Evolutionary conservation across 2,888 invertebrate species (phyloP).

Genomic region (Nephrotoma flavescens): DNA sequence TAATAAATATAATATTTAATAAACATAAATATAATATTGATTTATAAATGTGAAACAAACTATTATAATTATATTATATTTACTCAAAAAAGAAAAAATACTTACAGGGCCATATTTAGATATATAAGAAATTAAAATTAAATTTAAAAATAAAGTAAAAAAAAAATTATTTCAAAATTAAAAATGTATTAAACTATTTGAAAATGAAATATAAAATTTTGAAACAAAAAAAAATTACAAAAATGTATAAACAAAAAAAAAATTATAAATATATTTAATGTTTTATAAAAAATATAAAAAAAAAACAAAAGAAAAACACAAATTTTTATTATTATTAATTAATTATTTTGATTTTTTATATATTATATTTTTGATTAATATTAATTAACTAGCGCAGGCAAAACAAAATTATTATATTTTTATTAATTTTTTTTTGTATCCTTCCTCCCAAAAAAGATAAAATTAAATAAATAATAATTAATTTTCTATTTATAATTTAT

Average conservation of each 20-base stretch:
- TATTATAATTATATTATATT: constrained; percentile 1
- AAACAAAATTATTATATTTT: not conserved
- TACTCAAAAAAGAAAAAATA: constrained; percentile 1
- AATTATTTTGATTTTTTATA: not conserved
- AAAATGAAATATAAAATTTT: not conserved
- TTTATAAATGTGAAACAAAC: constrained; percentile 1
- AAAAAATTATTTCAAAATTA: not conserved
- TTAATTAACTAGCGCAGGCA: not conserved
- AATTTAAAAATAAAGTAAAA: not conserved
- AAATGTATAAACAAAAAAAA: not conserved
- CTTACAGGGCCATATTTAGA: constrained; percentile 4
- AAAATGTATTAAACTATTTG: not conserved
- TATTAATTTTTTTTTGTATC: not conserved
- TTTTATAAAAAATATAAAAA: not conserved
- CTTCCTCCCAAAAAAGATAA: not conserved
- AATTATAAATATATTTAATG: not conserved
- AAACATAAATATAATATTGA: not conserved
- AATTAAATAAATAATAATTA: not conserved
- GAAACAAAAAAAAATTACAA: not conserved
- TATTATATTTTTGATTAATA: not conserved
- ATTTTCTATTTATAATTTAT: not conserved
- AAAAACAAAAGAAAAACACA: not conserved
- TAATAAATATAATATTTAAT: not conserved
- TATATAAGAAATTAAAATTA: not conserved
- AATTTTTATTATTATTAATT: not conserved